Conservation (phyloP, 1,140 invertebrate genomes). For the Drosophila chauvacae region DNA sequence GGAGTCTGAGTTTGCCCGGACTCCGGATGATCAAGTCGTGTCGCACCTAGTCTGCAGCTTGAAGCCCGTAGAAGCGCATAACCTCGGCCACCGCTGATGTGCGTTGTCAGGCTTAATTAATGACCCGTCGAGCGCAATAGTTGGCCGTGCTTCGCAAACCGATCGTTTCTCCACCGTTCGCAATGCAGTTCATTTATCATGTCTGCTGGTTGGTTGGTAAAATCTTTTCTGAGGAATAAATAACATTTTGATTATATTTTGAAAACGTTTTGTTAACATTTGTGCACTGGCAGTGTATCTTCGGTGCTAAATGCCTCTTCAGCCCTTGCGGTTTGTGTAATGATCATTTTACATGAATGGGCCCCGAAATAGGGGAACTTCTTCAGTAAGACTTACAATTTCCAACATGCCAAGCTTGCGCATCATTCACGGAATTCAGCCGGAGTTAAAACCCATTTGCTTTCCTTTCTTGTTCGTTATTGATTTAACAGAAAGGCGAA, state of each 20-base stretch:
- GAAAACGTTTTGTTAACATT: constrained; percentile 58
- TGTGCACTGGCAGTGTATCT: constrained; percentile 9
- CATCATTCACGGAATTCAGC: constrained; percentile 37
- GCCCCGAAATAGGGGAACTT: constrained; percentile 1
- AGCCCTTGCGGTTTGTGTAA: constrained; percentile 65
- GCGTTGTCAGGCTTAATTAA: constrained; percentile 69
- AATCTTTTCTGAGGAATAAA: constrained; percentile 52
- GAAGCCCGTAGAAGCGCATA: constrained; percentile 14
- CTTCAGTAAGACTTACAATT: neutral
- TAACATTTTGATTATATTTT: constrained; percentile 65
- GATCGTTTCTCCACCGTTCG: constrained; percentile 53
- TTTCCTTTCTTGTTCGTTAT: constrained; percentile 11
- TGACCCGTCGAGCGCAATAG: constrained; percentile 64
- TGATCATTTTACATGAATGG: constrained; percentile 65
- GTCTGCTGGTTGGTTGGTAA: constrained; percentile 36
- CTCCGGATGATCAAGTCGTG: constrained; percentile 25
- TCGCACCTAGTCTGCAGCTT: constrained; percentile 12
- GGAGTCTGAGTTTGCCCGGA: constrained; percentile 7
- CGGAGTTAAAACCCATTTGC: constrained; percentile 14
- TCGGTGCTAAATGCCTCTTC: constrained; percentile 48
- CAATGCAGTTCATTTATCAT: constrained; percentile 70
- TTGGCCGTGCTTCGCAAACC: constrained; percentile 49
- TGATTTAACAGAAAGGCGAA: constrained; percentile 8
- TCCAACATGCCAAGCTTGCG: constrained; percentile 40
- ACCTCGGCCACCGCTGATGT: constrained; percentile 14